Conservation (phyloP, 2,888 invertebrate genomes). For the Trilocha varians region DNA sequence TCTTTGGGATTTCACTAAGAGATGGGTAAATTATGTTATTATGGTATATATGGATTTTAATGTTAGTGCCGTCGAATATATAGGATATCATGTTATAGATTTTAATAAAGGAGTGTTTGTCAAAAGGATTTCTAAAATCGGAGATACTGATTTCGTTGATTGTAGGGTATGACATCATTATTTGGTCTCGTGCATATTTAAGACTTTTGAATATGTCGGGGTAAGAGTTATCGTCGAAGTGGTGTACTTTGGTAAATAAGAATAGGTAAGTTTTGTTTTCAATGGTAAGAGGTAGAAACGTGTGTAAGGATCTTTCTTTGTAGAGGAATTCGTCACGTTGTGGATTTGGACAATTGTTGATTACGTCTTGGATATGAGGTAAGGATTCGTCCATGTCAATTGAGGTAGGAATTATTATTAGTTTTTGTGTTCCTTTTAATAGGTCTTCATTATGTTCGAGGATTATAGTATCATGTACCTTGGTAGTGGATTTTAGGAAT, state of each 20-base stretch:
- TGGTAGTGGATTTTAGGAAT: no score
- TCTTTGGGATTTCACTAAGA: slow-evolving; percentile 13
- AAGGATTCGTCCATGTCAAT: slow-evolving; percentile 21
- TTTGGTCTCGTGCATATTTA: slow-evolving; percentile 1
- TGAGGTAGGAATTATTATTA: slow-evolving; percentile 15
- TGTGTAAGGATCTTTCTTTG: slow-evolving; percentile 4
- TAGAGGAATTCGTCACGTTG: no score
- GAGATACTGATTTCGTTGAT: slow-evolving; percentile 4
- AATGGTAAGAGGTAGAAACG: neutral
- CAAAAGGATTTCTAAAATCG: slow-evolving; percentile 11
- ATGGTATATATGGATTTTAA: slow-evolving; percentile 14
- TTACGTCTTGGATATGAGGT: slow-evolving; percentile 14
- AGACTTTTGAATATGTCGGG: slow-evolving; percentile 6
- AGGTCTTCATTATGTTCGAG: slow-evolving; percentile 12
- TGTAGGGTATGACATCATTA: neutral
- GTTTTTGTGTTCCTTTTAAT: slow-evolving; percentile 8
- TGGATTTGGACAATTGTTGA: slow-evolving; percentile 5
- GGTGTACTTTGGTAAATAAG: slow-evolving; percentile 10
- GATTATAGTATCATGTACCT: slow-evolving; percentile 5
- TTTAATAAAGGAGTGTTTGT: slow-evolving; percentile 11
- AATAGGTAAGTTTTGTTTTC: slow-evolving; percentile 3
- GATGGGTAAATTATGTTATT: slow-evolving; percentile 14
- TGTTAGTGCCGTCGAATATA: slow-evolving; percentile 16
- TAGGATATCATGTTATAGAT: slow-evolving; percentile 16
- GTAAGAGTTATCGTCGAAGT: slow-evolving; percentile 7